Evolutionary conservation across 2,888 invertebrate genomes (phyloP).

Genomic region (Chymomyza fuscimana): DNA sequence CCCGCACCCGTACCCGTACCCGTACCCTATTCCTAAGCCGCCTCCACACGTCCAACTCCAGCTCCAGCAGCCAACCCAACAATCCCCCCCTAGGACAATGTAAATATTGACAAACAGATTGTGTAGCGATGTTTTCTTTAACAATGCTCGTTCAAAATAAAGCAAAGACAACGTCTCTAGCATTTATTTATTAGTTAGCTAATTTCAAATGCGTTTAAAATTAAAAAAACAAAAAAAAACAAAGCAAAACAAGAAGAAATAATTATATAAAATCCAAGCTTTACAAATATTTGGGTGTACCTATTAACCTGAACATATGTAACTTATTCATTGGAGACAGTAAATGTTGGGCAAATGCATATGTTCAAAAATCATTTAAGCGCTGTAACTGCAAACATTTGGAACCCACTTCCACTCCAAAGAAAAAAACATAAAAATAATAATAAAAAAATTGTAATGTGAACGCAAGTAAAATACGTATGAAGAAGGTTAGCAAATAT

Average conservation of each 20-base stretch:
- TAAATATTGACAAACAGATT: neutral
- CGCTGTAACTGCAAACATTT: slow-evolving; percentile 10
- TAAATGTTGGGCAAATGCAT: slow-evolving; percentile 4
- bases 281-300: slow-evolving; percentile 20
- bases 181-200: slow-evolving; percentile 38
- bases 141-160: neutral
- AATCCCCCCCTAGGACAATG: slow-evolving; percentile 21
- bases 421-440: slow-evolving; percentile 12
- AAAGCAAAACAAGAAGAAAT: slow-evolving; percentile 3
- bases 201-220: slow-evolving; percentile 34
- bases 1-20: neutral
- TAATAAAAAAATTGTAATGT: slow-evolving; percentile 22
- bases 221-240: slow-evolving; percentile 20
- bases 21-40: neutral
- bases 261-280: slow-evolving; percentile 26
- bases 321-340: neutral
- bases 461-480: slow-evolving; percentile 27
- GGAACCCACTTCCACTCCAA: neutral
- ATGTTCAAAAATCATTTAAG: slow-evolving; percentile 8
- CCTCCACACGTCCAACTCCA: neutral
- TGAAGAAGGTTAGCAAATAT: slow-evolving; percentile 31
- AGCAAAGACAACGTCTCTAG: neutral
- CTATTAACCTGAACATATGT: neutral
- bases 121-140: neutral
- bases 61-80: no score